phyloP scores from a whole-genome alignment of 2,888 invertebrate genomes.

The Flexamia atlantica region DNA sequence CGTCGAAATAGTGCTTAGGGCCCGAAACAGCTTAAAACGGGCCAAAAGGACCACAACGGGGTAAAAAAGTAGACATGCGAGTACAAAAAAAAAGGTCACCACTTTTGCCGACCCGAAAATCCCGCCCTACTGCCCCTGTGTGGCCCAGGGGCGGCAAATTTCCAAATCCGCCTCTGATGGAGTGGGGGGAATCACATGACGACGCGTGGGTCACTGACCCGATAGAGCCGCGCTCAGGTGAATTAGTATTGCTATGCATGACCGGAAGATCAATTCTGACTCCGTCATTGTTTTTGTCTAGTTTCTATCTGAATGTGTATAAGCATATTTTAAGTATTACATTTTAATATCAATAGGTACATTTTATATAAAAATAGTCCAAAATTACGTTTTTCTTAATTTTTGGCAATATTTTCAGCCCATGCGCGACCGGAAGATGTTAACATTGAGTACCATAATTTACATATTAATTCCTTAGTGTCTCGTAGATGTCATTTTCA shows the following conservation, averaged over 20 bases:
- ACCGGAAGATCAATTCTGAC: slow-evolving; percentile 14
- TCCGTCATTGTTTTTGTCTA: not conserved
- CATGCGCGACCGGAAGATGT: slow-evolving; percentile 51
- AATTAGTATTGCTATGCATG: slow-evolving; percentile 16
- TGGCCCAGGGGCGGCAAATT: too few relatives aligned
- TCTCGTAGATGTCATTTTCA: slow-evolving; percentile 34
- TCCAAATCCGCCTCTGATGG: too few relatives aligned
- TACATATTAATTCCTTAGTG: slow-evolving; percentile 32
- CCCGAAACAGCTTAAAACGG: too few relatives aligned
- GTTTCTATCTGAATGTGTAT: slow-evolving; percentile 26
- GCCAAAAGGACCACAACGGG: too few relatives aligned
- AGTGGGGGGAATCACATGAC: too few relatives aligned
- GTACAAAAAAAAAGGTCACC: too few relatives aligned
- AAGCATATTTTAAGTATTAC: slow-evolving; percentile 21
- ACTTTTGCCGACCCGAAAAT: too few relatives aligned
- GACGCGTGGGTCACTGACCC: not conserved
- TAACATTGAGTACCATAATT: slow-evolving; percentile 22
- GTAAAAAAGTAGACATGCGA: too few relatives aligned
- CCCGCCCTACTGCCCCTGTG: too few relatives aligned
- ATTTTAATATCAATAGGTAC: slow-evolving; percentile 1
- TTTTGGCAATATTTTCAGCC: slow-evolving; percentile 40
- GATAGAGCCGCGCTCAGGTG: not conserved
- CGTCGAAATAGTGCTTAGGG: too few relatives aligned
- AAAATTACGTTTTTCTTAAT: slow-evolving; percentile 9
- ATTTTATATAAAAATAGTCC: slow-evolving; percentile 4